These are phyloP conservation scores for Marasmarcha lunaedactyla DNA, from an alignment of 2,888 invertebrate genomes.

Conservation along the genomic window DNA sequence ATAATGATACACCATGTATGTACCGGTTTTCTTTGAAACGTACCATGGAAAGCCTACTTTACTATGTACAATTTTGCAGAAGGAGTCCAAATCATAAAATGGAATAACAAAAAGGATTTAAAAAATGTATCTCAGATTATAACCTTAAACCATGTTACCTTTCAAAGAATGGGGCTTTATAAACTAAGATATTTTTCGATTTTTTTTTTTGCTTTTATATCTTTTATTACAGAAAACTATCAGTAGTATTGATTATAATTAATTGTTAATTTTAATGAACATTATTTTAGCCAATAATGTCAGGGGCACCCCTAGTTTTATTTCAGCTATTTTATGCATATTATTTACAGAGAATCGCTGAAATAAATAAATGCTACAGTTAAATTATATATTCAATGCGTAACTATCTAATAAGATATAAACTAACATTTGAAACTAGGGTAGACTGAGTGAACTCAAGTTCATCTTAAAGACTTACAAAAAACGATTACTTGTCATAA, in stretches of 20 bases:
- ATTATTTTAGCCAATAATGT: constrained; percentile 33
- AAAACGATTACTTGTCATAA: no score
- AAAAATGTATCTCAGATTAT: constrained; percentile 23
- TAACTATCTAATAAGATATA: constrained; percentile 36
- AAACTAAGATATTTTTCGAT: constrained; percentile 28
- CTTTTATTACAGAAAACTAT: constrained; percentile 48
- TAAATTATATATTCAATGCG: constrained; percentile 22
- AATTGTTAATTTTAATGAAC: constrained; percentile 38
- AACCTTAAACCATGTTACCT: constrained; percentile 16
- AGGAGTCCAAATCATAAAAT: constrained; percentile 7
- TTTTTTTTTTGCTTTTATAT: constrained; percentile 33
- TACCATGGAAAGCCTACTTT: constrained; percentile 16
- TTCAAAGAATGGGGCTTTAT: constrained; percentile 24
- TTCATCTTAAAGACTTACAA: no score
- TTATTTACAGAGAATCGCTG: constrained; percentile 23
- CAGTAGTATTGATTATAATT: constrained; percentile 28
- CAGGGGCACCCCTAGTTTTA: constrained; percentile 17
- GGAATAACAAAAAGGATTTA: constrained; percentile 18
- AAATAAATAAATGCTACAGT: constrained; percentile 9
- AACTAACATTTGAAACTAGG: constrained; percentile 53
- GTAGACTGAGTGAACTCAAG: no score
- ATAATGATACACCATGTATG: constrained; percentile 32
- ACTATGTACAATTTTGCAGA: constrained; percentile 42
- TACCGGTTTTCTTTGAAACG: constrained; percentile 25
- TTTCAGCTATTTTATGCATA: constrained; percentile 18